Conservation (phyloP, 2,113 vertebrate species). For the Microtus montanus region DNA sequence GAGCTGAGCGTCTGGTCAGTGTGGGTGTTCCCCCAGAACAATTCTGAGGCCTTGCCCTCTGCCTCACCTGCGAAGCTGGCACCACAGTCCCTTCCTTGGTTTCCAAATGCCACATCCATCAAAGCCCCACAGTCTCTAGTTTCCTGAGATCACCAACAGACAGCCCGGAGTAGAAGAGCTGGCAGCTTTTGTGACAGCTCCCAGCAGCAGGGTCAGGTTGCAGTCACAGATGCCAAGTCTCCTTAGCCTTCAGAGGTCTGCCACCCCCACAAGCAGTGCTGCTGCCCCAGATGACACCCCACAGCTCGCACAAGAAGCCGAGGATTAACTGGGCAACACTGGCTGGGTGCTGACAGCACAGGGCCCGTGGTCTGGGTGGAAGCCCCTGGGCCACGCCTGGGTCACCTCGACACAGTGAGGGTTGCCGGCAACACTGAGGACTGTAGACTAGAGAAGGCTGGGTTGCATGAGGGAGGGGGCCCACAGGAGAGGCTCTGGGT, state of each 20-base stretch:
- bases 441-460: not conserved
- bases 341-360: slow-evolving; percentile 34
- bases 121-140: slow-evolving; percentile 40
- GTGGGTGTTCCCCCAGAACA: not conserved
- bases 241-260: not conserved
- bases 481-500: not conserved
- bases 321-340: slow-evolving; percentile 41
- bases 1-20: not conserved
- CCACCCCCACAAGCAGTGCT: slow-evolving; percentile 28
- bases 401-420: not conserved
- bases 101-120: slow-evolving; percentile 55
- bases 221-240: not conserved
- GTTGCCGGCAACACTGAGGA: not conserved
- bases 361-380: not conserved
- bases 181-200: slow-evolving; percentile 1
- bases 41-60: slow-evolving; percentile 30
- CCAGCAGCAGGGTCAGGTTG: slow-evolving; percentile 19
- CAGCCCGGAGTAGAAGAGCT: not conserved
- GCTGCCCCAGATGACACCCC: slow-evolving; percentile 43
- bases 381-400: slow-evolving; percentile 26
- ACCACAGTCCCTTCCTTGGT: not conserved
- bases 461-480: not conserved
- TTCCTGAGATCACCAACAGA: slow-evolving; percentile 38
- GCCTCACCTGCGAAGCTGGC: not conserved
- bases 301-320: slow-evolving; percentile 44